Evolutionary conservation across 2,888 invertebrate species (phyloP).

Genomic region (Xanthostigma xanthostigma): DNA sequence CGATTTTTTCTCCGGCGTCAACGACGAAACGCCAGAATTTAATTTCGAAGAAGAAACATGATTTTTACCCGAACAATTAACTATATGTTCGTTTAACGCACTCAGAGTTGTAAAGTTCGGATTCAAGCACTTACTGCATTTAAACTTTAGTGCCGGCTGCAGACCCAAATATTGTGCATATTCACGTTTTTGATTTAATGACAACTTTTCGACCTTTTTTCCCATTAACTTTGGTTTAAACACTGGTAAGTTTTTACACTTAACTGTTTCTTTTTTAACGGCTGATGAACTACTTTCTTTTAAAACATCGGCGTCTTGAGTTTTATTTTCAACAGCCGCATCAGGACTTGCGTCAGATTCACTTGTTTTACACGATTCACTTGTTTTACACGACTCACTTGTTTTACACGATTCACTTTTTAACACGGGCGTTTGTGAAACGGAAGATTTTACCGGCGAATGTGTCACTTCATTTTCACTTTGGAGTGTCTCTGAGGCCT

Average conservation of each 20-base stretch:
- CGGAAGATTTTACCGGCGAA: not conserved
- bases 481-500: not conserved
- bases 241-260: not conserved
- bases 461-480: slow-evolving; percentile 1
- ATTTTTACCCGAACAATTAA: slow-evolving; percentile 33
- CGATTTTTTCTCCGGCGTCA: slow-evolving; percentile 11
- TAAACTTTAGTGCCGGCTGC: slow-evolving; percentile 54
- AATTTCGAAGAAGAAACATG: slow-evolving; percentile 2
- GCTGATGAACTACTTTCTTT: not conserved
- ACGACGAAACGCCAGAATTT: slow-evolving; percentile 1
- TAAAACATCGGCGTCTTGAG: no score
- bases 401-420: no score
- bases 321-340: no score
- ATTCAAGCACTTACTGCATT: slow-evolving; percentile 57
- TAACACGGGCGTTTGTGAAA: no score
- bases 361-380: no score
- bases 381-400: no score
- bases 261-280: not conserved
- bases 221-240: not conserved
- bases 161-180: slow-evolving; percentile 59
- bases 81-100: slow-evolving; percentile 53
- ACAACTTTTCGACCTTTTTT: not conserved
- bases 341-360: no score
- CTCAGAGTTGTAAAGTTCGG: slow-evolving; percentile 50
- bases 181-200: slow-evolving; percentile 25